Percentiles rank a stretch among this genome's conserved stretches.
These are phyloP conservation scores for Kryphioiulus occultus DNA, from an alignment of 2,888 invertebrate species.

Conservation along the genomic window DNA sequence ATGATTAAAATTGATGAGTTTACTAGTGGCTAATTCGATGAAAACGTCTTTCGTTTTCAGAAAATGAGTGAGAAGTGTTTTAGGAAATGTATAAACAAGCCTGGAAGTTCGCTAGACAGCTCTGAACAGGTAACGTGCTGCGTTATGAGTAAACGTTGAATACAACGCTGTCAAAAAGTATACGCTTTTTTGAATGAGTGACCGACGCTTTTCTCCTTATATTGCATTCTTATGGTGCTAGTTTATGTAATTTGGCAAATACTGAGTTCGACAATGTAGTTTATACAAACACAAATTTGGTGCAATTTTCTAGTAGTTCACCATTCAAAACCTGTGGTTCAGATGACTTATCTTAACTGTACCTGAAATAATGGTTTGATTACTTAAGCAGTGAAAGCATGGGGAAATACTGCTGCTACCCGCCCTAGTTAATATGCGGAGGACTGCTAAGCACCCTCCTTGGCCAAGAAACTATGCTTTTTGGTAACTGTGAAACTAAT, in stretches of 20 bases:
- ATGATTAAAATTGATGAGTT: not conserved
- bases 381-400: not conserved
- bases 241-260: no score
- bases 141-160: not conserved
- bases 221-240: no score
- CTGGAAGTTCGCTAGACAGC: constrained; percentile 85
- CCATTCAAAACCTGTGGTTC: no score
- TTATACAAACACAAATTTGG: no score
- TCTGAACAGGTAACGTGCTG: constrained; percentile 75
- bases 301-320: no score
- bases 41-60: constrained; percentile 64
- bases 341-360: not conserved
- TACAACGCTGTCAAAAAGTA: not conserved
- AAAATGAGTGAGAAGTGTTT: constrained; percentile 99
- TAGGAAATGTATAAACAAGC: constrained; percentile 89
- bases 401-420: not conserved
- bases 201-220: not conserved
- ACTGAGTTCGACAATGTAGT: not conserved
- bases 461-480: not conserved
- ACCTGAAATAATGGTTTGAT: not conserved
- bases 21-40: not conserved
- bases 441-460: not conserved
- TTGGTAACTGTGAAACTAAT: not conserved
- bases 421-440: not conserved
- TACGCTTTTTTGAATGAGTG: not conserved